A percentile compares a stretch with the other conserved stretches of the same genome.
phyloP scores from a whole-genome alignment of 2,888 invertebrate species.

The Psococerastis gibbosa region DNA sequence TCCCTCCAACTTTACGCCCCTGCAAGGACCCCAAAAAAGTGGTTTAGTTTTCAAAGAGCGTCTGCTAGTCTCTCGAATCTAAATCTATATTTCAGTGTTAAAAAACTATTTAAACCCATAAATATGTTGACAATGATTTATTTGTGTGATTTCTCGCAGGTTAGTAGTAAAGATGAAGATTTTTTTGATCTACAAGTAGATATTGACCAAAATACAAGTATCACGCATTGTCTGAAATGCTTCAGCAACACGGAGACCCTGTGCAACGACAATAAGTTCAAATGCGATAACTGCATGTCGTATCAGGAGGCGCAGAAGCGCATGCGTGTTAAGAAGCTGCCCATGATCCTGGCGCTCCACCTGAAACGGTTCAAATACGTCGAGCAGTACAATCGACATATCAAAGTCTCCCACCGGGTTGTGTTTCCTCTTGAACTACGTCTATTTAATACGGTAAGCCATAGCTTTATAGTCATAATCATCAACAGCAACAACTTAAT shows the following conservation, averaged over 20 bases:
- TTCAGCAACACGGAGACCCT: constrained; percentile 98
- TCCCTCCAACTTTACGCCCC: no score
- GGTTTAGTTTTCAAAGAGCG: no score
- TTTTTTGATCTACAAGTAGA: constrained; percentile 98
- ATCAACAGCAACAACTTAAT: no score
- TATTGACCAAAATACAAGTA: constrained; percentile 98
- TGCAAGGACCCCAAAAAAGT: no score
- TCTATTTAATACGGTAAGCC: constrained; percentile 90
- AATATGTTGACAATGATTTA: no score
- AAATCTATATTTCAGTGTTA: no score
- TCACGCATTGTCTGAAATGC: constrained; percentile 92
- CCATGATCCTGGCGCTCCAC: constrained; percentile 92
- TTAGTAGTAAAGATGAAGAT: constrained; percentile 96
- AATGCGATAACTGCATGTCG: constrained; percentile 97
- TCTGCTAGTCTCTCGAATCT: no score
- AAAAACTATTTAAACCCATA: no score
- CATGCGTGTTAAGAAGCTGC: constrained; percentile 96
- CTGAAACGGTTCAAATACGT: constrained; percentile 95
- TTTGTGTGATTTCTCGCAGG: constrained; percentile 24
- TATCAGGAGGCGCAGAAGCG: constrained; percentile 94
- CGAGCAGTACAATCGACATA: constrained; percentile 96
- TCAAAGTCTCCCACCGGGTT: constrained; percentile 97
- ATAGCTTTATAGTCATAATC: no score
- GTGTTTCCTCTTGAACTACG: constrained; percentile 96
- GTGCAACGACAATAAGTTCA: constrained; percentile 98